Base-by-base conservation (phyloP, 2,888 invertebrate species). In the Brachypterus glaber region DNA sequence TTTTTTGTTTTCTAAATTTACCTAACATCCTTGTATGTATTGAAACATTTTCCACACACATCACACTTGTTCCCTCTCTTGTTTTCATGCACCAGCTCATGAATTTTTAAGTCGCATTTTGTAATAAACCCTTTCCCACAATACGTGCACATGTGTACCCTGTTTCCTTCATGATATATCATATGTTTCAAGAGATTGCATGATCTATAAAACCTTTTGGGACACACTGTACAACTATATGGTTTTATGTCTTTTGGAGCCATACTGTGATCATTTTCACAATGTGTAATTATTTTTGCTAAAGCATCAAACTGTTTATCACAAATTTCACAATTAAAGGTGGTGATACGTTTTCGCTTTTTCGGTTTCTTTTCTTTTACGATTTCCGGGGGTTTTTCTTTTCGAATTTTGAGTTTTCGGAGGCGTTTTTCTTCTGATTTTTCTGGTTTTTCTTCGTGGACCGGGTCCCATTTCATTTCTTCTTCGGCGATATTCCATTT, bases 111-210 rank as follows among this genome's bases (percentile, higher is more conserved):
- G 41, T 57, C 57, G 13, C 50, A 52, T 37, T 52, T 55, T 2
- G 57, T 57, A 9, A 55, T 54, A 39, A 54, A 58, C 13, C 67
- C 65, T 53, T 73, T 73, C 1, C 58, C 58, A 37, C 58, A 58
- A 37, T 48, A 57, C 5, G 52, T 50, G 37, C 58, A 58, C 30
- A 56, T 52, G 41, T 57, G 50, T 4, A 48, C 47, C 15, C 58
- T 41, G 5, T 52, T 49, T 2, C 53, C 55, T 2, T 49, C 49
- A 31, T 58, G 57, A 33, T 57, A 57, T 37, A 54, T 55, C n/a
- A 52, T 40, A 37, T 58, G 58, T 36, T 55, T 53, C 8, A 52
- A 32, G 8, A 57, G 40, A 43, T 54, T 54, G 3, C 55, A 53
- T 2, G 55, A 54, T 31, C 47, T 51, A n/a, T 43, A 48, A 42